Evolutionary conservation across 2,888 invertebrate species (phyloP), one percentile per base, ranked within the genome.

Genomic region (Diploptera punctata): DNA sequence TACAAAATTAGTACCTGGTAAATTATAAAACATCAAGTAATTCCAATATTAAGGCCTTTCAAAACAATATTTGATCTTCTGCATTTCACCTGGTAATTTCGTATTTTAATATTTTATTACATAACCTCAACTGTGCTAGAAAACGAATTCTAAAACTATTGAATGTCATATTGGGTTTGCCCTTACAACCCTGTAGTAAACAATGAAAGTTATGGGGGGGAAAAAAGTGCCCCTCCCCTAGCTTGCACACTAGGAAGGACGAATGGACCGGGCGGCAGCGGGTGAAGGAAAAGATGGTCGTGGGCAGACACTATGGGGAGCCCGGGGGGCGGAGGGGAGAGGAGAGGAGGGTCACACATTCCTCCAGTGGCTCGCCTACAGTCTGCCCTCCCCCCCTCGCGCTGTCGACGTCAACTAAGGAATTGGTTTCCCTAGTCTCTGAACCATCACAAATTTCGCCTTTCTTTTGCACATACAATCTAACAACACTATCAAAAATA

Each of bases 361-460:
- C 74, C 73, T 69, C 65, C 70, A 73, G 71, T 68, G 60, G 72
- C 73, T 70, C 68, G 38, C n/a, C 71, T 44, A 60, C 68, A 62
- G 19, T 65, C 52, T 31, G 9, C 44, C 61, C 61, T 44, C 52
- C 24, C 43, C 52, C 49, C 7, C 21, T 16, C 57, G 24, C 57
- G 3, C 16, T 9, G 3, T 0, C 47, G 3, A 4, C 18, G 3
- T 7, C 26, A 31, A 10, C 29, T 24, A 57, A 57, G 29, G 57
- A 57, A 57, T 29, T 57, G 54, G 54, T 54, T 54, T 54, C 16
- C 65, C 19, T 62, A 61, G n/a, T 24, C 70, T 33, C 65, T 61
- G 13, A 3, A 33, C 49, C 62, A 13, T 18, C 49, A 65, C 13
- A 70, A 61, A 21, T n/a, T 2, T 29, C n/a, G 60, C 70, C 70